Evolutionary conservation across 2,113 vertebrate genomes (phyloP).

Genomic region (Sminthopsis crassicaudata): DNA sequence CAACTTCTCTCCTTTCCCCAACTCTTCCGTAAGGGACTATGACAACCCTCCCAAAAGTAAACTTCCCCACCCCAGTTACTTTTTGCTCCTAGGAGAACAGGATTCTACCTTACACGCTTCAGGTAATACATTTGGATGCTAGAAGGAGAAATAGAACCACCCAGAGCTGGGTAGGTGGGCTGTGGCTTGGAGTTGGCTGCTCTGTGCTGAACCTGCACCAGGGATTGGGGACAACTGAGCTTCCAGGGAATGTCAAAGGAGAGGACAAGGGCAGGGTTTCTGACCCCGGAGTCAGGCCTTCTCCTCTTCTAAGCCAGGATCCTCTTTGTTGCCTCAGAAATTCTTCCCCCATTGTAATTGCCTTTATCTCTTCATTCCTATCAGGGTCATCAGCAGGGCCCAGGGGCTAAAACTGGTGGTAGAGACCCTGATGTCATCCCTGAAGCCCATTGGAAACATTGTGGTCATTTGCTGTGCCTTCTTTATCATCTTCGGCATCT

Average conservation of each 20-base stretch:
- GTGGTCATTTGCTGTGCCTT: constrained; percentile 99
- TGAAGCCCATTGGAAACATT: constrained; percentile 99
- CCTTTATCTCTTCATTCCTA: not conserved
- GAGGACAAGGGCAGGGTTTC: not conserved
- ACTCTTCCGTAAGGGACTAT: not conserved
- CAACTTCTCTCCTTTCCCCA: not conserved
- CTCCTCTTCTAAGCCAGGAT: not conserved
- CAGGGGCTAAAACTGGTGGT: constrained; percentile 98
- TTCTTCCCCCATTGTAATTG: not conserved
- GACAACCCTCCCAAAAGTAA: not conserved
- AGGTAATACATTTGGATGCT: not conserved
- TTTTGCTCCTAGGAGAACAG: not conserved
- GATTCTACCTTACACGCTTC: not conserved
- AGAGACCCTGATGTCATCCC: constrained; percentile 98
- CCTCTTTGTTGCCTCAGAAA: not conserved
- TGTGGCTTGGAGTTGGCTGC: not conserved
- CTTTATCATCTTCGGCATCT: constrained; percentile 99
- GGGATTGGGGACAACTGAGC: not conserved
- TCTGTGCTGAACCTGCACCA: not conserved
- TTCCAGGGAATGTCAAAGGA: not conserved
- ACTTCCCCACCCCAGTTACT: not conserved
- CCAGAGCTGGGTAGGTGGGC: too few relatives aligned
- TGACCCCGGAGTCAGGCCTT: not conserved
- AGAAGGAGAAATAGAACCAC: not conserved
- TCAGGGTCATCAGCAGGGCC: constrained; percentile 97